These are phyloP conservation scores for Cyclura pinguis DNA, from an alignment of 2,797 vertebrate species.

Conservation along the genomic window DNA sequence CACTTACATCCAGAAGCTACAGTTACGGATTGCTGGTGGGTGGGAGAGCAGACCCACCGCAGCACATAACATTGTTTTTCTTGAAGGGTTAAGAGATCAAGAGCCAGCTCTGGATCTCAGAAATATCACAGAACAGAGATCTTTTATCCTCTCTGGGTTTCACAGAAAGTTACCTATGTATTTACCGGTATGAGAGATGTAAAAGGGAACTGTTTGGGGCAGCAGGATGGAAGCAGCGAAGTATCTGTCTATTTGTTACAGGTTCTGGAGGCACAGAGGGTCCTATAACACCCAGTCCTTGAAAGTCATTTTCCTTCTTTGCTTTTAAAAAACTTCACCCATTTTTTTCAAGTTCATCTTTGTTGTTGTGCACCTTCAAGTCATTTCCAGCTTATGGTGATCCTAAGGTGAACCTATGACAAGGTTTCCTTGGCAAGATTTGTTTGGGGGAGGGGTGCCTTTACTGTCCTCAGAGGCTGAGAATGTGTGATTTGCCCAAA, in stretches of 20 bases:
- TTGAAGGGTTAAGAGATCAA: fast-evolving
- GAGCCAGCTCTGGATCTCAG: background rate
- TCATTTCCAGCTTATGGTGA: too few relatives aligned
- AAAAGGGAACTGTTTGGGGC: background rate
- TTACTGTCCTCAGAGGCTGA: too few relatives aligned
- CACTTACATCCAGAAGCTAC: constrained; percentile 72
- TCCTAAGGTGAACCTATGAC: too few relatives aligned
- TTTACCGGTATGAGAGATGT: background rate
- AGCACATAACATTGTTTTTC: constrained; percentile 7
- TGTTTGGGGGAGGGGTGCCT: too few relatives aligned
- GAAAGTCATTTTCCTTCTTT: background rate
- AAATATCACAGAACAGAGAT: background rate
- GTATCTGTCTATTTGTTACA: background rate
- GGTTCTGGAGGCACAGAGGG: constrained; percentile 2
- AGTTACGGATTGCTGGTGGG: fast-evolving
- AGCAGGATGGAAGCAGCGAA: background rate
- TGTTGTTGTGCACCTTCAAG: too few relatives aligned
- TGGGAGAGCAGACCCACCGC: constrained; percentile 27
- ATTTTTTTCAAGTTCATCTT: background rate
- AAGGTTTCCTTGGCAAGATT: too few relatives aligned
- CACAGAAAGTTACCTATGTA: background rate
- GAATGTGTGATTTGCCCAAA: too few relatives aligned
- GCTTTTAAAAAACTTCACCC: constrained; percentile 21
- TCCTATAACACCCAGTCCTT: constrained; percentile 1
- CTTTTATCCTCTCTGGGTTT: fast-evolving